These are phyloP conservation scores for Charina bottae DNA, from an alignment of 2,113 vertebrate genomes.

Conservation along the genomic window DNA sequence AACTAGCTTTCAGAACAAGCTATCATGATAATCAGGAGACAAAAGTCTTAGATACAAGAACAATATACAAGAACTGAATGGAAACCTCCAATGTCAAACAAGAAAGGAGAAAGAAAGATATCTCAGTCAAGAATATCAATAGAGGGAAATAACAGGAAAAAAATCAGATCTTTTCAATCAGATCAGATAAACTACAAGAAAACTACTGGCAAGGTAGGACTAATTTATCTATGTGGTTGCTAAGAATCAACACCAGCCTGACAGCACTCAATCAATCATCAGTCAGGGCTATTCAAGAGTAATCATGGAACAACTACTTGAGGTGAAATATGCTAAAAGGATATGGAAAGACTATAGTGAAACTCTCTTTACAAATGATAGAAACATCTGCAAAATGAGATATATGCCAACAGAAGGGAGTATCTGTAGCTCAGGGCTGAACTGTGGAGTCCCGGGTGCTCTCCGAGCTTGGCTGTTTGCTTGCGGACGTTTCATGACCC, in stretches of 20 bases:
- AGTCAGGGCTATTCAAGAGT: background rate
- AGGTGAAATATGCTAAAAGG: background rate
- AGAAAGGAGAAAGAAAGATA: background rate
- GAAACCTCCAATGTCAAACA: background rate
- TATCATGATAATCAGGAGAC: background rate
- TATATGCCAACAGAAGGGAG: too few relatives aligned
- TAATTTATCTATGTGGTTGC: background rate
- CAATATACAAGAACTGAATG: background rate
- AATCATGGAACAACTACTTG: background rate
- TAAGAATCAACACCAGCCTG: background rate
- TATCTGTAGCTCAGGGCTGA: too few relatives aligned
- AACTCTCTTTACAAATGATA: background rate
- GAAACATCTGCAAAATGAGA: background rate
- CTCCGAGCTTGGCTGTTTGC: too few relatives aligned
- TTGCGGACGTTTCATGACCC: too few relatives aligned
- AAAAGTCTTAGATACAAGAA: background rate
- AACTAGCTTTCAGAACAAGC: background rate
- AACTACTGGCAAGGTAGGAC: background rate
- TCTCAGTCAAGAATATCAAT: background rate
- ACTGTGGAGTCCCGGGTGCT: too few relatives aligned
- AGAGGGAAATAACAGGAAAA: background rate
- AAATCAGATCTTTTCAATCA: background rate
- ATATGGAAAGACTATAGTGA: background rate
- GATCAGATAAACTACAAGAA: too few relatives aligned
- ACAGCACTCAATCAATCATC: background rate